Evolutionary conservation across 1,140 invertebrate genomes (phyloP), one percentile per base, ranked within the genome.

Genomic region (Argopecten irradians): DNA sequence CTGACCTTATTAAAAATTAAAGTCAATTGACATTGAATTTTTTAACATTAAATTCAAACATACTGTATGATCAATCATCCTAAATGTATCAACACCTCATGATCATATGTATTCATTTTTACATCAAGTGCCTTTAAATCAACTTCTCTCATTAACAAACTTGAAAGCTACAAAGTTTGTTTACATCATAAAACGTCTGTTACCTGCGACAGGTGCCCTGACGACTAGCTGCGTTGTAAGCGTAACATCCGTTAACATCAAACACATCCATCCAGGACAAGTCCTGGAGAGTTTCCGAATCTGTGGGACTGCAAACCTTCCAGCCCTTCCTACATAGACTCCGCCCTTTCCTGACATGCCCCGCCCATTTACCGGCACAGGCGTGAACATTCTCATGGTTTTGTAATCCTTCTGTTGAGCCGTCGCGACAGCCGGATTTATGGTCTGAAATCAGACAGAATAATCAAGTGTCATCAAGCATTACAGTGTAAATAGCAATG

Each of bases 161-260:
- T n/a, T n/a, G 39, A 86, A 82, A n/a, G 32, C 33, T 28, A 39
- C 22, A 86, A 87, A 19, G 33, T 11, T 55, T 83, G 34, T 43
- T 13, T 86, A 9, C 19, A 39, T 85, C 8, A 41, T 9, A 28
- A 39, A 36, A 32, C 19, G 16, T 22, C 33, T 19, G 89, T 87
- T 89, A 94, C 94, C 92, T 94, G 85, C 88, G 91, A 89, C 94
- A 94, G 32, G 88, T 89, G 82, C 91, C 93, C n/a, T 86, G 89
- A 19, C 88, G 88, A 43, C 92, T 93, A 16, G 92, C 93, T 39
- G 92, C 93, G 89, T 95, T 95, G 91, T 94, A 94, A 39, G 93
- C 94, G 88, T 93, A 95, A 86, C 94, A 95, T 22, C 94, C 94
- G 0, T 91, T 35, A 41, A 94, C 83, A 84, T 93, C 92, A 71